These are phyloP conservation scores for Bothrops jararaca DNA, from an alignment of 2,113 vertebrate species.

Conservation along the genomic window DNA sequence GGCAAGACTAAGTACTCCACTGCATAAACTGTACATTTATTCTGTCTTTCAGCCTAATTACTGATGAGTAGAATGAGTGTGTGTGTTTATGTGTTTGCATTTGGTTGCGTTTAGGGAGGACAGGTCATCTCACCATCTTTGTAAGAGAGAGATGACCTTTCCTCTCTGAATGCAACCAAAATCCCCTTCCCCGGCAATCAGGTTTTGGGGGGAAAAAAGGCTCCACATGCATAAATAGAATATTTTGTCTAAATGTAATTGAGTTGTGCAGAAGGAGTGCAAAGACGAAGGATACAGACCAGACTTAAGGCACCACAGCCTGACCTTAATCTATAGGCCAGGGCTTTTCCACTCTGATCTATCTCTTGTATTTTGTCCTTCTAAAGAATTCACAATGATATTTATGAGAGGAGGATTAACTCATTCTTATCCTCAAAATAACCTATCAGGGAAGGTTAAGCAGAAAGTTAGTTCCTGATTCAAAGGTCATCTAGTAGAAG, in stretches of 20 bases:
- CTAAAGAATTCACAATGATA: background rate
- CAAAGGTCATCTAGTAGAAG: background rate
- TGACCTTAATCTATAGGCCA: background rate
- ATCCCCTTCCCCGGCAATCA: background rate
- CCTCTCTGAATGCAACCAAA: background rate
- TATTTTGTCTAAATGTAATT: background rate
- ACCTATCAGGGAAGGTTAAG: background rate
- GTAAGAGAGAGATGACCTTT: background rate
- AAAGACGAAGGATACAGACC: background rate
- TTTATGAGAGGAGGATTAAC: background rate
- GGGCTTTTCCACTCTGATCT: background rate
- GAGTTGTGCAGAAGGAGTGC: background rate
- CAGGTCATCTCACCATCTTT: background rate
- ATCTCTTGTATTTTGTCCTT: background rate
- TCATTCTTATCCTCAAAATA: background rate
- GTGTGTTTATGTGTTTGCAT: background rate
- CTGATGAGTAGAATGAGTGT: background rate
- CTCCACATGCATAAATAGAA: background rate
- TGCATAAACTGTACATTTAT: background rate
- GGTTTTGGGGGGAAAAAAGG: fast-evolving
- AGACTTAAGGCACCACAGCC: background rate
- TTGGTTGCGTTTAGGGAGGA: background rate
- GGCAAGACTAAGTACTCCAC: background rate
- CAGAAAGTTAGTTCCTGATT: background rate
- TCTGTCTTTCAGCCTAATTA: background rate